Base-by-base conservation (phyloP, 2,113 vertebrate species). In the Tenebrosternarchus preto region DNA sequence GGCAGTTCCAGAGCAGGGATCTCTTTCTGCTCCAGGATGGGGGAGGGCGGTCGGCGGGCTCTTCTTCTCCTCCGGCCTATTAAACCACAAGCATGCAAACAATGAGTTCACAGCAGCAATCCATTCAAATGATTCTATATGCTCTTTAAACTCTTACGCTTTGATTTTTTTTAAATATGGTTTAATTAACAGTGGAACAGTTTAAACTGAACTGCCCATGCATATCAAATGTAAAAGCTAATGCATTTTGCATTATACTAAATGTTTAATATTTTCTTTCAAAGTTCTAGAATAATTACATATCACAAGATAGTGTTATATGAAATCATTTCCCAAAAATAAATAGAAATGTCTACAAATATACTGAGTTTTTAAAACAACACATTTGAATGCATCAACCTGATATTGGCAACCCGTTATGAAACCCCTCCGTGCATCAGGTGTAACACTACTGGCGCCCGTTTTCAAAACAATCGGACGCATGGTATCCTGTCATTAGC, bases 1-100 rank as follows among this genome's bases (percentile, higher is more conserved):
- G 98, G 97, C 80, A 99, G 95, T 50, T 95, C 92, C 87, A 99
- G 94, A 43, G 88, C 86, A 19, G 97, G 96, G 76, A 98, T 93
- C 90, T 99, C 96, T 84, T 97, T 98, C 86, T 98, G 96, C 91
- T 98, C 98, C 73, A 97, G 87, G 83, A 97, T 94, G 15, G 97
- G 98, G 84, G 95, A 96, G 78, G 95, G 96, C 77, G 96, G 95
- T 59, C 96, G 94, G 75, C 95, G 94, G 22, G 94, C 90, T 86
- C 94, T 92, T 2, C 87, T 90, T 91, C 94, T 95, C 91, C 93
- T 95, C 88, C 93, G 96, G 84, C 96, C 98, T 92, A 75, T 17
- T 31, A 68, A 60, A 46, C 4, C 22, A 25, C 27, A 63, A 56
- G 59, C 12, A 66, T 2, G 20, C 1, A 57, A n/a, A 31, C 6